Evolutionary conservation across 2,797 vertebrate genomes (phyloP), one percentile per base, ranked within the genome.

Genomic region (Amblyraja radiata): DNA sequence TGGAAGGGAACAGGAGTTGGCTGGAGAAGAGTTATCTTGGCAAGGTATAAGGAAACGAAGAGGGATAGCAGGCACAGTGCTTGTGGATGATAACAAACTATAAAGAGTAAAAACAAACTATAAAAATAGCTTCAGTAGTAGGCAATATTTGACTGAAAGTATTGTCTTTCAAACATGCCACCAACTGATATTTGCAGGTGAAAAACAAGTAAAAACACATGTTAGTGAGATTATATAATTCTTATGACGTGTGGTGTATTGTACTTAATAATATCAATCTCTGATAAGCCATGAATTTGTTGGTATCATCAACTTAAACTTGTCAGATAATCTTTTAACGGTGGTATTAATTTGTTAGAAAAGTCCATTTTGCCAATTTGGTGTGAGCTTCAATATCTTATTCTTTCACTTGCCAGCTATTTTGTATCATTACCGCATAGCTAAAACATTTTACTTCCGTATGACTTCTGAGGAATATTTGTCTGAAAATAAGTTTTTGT

Each of bases 401-500:
- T 10, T 8, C 11, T 73, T 54, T 54, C 54, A 68, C 9, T 11
- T 92, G 71, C 71, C 73, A 76, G 28, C 63, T 92, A 92, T 92
- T 92, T 92, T 74, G 71, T 92, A 76, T 73, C 36, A 73, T 74
- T 92, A 46, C 71, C 39, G 14, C 90, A 74, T 92, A 39, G 25
- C 71, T 14, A 46, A 92, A 92, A 76, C 25, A 92, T 92, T 91
- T 92, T 74, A 54, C 46, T 76, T 92, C 90, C 73, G 6, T 88
- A 28, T 76, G 14, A 46, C 25, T 92, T 58, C 71, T 92, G 39
- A 74, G 36, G 71, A n/a, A 76, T 92, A 92, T 92, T 92, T 92
- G 36, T 92, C 90, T 58, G 71, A 76, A 92, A 92, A 73, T 92
- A 76, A 88, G n/a, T 88, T 68, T 88, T 88, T 88, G 84, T 88